Evolutionary conservation across 1,140 invertebrate species (phyloP).

Genomic region (Cryptotermes secundus): DNA sequence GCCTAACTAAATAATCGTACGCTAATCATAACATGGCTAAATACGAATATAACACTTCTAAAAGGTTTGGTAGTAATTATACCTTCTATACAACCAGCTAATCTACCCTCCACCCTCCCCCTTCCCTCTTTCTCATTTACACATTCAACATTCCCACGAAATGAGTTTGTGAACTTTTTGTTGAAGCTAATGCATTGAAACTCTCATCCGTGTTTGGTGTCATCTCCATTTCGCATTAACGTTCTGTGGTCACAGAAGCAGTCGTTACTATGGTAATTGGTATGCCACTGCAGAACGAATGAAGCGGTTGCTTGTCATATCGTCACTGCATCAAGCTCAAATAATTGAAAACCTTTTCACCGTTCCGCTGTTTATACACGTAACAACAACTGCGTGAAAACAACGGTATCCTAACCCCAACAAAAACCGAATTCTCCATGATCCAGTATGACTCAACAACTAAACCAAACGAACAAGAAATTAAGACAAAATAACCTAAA

Average conservation of each 20-base stretch:
- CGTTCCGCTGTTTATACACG: not conserved
- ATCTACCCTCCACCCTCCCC: not conserved
- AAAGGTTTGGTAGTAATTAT: not conserved
- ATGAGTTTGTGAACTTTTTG: conserved; percentile 16
- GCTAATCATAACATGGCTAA: not conserved
- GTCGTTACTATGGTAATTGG: conserved; percentile 12
- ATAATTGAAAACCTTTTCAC: conserved; percentile 12
- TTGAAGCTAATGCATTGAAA: conserved; percentile 17
- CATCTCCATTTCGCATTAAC: not conserved
- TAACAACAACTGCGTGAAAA: not conserved
- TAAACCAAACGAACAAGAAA: too few relatives aligned
- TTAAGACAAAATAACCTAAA: too few relatives aligned
- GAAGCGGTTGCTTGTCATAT: not conserved
- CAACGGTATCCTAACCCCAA: not conserved
- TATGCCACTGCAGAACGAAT: conserved; percentile 16
- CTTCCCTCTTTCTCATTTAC: not conserved
- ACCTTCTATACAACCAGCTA: not conserved
- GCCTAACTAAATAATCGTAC: not conserved
- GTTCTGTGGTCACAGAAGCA: not conserved
- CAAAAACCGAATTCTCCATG: not conserved
- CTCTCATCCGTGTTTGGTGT: conserved; percentile 14
- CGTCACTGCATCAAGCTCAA: not conserved
- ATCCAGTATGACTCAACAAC: too few relatives aligned
- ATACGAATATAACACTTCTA: not conserved
- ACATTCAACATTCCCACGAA: not conserved